Evolutionary conservation across 2,888 invertebrate species (phyloP), one percentile per base, ranked within the genome.

Genomic region (Spodoptera littoralis): DNA sequence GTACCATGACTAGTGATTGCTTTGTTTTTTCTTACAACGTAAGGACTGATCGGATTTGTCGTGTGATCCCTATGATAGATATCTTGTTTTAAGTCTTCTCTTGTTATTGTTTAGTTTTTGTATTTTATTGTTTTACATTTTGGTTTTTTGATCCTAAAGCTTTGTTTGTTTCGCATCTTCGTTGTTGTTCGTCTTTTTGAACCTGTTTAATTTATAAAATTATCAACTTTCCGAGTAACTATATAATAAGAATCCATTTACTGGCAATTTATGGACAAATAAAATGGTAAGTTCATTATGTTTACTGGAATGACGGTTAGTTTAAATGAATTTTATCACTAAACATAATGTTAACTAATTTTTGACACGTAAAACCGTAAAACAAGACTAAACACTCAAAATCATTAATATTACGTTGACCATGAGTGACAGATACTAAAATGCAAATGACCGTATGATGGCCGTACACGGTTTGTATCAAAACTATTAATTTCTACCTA

Each of bases 401-500:
- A 65, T 75, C 58, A 73, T 75, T 75, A 73, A 70, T 73, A 65
- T 73, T 65, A 56, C 53, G 55, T 62, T 54, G 65, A 74, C 61
- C 71, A 67, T 59, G 56, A 70, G 69, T 71, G 68, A 69, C 68
- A 59, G 69, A 70, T 63, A 79, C 70, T 80, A 67, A 76, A 79
- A 81, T 81, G 74, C 75, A 82, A 83, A 83, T 77, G 54, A 76
- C 73, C 79, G 71, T 79, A 77, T 79, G 73, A 80, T 76, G 70
- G 51, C 65, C 57, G 60, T 75, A 82, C 79, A 81, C 71, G 77
- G 73, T 77, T 76, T 58, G 65, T 77, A 84, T 81, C 78, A 83
- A 80, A 79, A 79, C 84, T 84, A 87, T 89, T 88, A 89, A 88
- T 88, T 86, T 79, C 73, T 77, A 81, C 79, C 83, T 89, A 87